Base-by-base conservation (phyloP, 2,797 vertebrate species). In the Gadopsis bispinosus region DNA sequence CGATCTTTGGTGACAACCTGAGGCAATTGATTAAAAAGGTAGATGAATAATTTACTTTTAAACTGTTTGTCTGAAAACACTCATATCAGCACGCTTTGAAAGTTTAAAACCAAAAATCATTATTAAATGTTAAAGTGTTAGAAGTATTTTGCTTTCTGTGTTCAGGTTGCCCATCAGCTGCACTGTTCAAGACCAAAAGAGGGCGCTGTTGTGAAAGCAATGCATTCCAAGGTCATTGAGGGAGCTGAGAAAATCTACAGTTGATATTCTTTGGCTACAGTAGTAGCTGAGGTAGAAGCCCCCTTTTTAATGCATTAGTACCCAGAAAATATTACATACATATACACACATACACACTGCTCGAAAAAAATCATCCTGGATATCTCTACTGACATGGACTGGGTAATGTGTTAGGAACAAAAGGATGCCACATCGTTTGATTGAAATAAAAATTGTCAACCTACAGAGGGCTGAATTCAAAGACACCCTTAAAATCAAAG, bases 1-100 rank as follows among this genome's bases (percentile, higher is more conserved):
- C 98, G 83, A 99, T 99, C 95, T 99, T 99, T 81, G 98, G 98
- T 76, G 98, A 98, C 86, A 99, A 94, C 94, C 98, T 99, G 94
- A 51, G 51, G 61, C 11, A 14, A 26, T 26, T 26, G 26, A 26
- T 26, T 26, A 26, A 35, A 26, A 26, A 37, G 0, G 7, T 3
- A 19, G 14, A 72, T 7, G 1, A 13, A 14, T 10, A 2, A 61
- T 9, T 50, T 2, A 67, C 7, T 12, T 19, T 1, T 43, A 22
- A 54, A 47, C 12, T 26, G 26, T 14, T 16, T 17, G 9, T 51
- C 47, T 33, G 6, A n/a, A 65, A 31, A 14, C 35, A 20, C 4
- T 35, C 62, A 66, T 22, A 26, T 9, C 6, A 33, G n/a, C 19
- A 35, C 16, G 31, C 7, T 39, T 41, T 20, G 7, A 4, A 26